A percentile compares a stretch with the other conserved stretches of the same genome.
Evolutionary conservation across 2,797 vertebrate genomes (phyloP).

Genomic region (Platyrinchus mystaceus): DNA sequence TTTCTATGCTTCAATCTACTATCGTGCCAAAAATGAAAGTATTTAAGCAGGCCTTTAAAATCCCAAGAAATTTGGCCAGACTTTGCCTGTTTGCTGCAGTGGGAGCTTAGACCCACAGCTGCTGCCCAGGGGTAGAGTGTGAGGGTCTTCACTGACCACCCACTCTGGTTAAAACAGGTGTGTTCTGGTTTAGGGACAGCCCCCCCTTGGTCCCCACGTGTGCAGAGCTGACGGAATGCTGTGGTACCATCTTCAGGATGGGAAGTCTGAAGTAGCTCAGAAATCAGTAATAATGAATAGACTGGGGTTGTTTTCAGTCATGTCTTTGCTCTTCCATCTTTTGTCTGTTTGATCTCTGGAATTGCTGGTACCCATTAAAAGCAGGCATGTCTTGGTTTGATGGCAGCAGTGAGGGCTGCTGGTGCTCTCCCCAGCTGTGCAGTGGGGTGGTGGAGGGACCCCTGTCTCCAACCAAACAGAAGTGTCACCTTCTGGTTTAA

Average conservation of each 20-base stretch:
- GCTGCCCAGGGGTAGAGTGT: neutral
- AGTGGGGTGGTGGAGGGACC: neutral
- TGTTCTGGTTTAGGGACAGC: neutral
- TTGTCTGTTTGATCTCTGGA: neutral
- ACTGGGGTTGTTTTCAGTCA: neutral
- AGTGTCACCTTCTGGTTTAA: neutral
- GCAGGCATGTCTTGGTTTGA: neutral
- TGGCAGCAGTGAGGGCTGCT: neutral
- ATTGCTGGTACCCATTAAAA: neutral
- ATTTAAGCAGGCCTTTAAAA: neutral
- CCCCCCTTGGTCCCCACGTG: fast-evolving
- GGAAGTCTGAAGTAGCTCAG: neutral
- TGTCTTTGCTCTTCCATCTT: fast-evolving
- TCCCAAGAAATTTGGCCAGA: neutral
- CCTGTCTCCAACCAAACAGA: neutral
- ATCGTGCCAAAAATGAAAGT: fast-evolving
- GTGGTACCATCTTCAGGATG: neutral
- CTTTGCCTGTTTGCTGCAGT: fast-evolving
- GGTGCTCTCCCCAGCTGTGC: neutral
- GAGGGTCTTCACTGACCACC: neutral
- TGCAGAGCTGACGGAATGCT: neutral
- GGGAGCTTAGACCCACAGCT: neutral
- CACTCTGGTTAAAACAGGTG: fast-evolving
- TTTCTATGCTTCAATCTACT: fast-evolving
- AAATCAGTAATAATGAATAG: neutral